phyloP scores from a whole-genome alignment of 2,113 vertebrate species.

The Pionites leucogaster region DNA sequence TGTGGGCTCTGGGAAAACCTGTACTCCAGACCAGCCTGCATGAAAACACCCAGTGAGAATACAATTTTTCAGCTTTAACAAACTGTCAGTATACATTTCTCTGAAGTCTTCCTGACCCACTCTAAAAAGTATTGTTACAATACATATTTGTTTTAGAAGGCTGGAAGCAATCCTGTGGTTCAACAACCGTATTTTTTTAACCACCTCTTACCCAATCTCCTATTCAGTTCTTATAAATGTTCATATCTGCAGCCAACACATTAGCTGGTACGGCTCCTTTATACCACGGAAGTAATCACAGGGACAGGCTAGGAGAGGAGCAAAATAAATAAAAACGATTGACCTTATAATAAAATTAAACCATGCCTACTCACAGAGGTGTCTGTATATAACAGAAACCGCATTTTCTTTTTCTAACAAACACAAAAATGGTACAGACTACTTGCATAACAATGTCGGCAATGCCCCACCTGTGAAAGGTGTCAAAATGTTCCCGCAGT shows the following conservation, averaged over 20 bases:
- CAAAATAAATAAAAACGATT: neutral
- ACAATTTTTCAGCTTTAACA: neutral
- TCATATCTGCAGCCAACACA: neutral
- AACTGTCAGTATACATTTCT: neutral
- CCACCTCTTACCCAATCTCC: neutral
- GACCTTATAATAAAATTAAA: neutral
- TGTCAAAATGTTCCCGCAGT: conserved; percentile 42
- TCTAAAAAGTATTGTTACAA: neutral
- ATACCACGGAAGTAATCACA: neutral
- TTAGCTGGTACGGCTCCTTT: neutral
- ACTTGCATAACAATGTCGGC: neutral
- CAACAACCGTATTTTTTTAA: neutral
- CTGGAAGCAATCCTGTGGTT: neutral
- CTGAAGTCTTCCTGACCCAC: neutral
- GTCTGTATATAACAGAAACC: neutral
- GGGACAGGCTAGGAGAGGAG: neutral
- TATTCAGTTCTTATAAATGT: neutral
- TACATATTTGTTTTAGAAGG: neutral
- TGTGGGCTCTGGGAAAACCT: neutral
- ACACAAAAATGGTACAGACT: neutral
- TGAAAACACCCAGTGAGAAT: neutral
- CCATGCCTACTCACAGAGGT: neutral
- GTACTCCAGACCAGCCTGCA: neutral
- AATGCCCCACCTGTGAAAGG: neutral
- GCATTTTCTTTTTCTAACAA: conserved; percentile 26